Evolutionary conservation across 2,888 invertebrate species (phyloP), one percentile per base, ranked within the genome.

Genomic region (Neoaliturus tenellus): DNA sequence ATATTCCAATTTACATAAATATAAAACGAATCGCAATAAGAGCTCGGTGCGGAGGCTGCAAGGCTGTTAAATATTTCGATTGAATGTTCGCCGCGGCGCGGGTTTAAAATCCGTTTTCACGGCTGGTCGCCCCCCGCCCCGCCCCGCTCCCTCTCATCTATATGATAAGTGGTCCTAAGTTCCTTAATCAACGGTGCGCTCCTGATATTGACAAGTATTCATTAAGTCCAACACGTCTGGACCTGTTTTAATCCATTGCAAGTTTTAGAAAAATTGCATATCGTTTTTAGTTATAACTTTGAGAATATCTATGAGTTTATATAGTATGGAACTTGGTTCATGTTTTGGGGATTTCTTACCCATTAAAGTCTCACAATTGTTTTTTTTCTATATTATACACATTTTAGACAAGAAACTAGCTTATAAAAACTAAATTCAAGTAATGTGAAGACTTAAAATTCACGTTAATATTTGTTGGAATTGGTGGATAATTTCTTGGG

Each of bases 81-180:
- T 84, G 84, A 84, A 84, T 84, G 78, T 78, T 78, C 73, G 33
- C 82, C 44, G 58, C 71, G 73, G 73, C 51, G 73, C 73, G 51
- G 82, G 82, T 73, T 84, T 80, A 84, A 80, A 84, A 84, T 84
- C 84, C 84, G 84, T 84, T 84, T 84, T 84, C 84, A 84, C 84
- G 84, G 81, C 75, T 58, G 84, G 82, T 58, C 78, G 71, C 39
- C 73, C 39, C 25, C 81, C 48, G 31, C 81, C 71, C 35, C 67
- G 67, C n/a, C 62, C 67, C 23, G 28, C 80, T 67, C 51, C 81
- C 71, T 31, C 82, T 82, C 82, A 82, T 82, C 82, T 82, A 82
- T 82, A 82, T 82, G 82, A 82, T 82, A 82, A 82, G 82, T 82
- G 73, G 73, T 23, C 62, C 73, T 78, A 78, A 55, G 78, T 78